These are phyloP conservation scores for Lophura nycthemera DNA, from an alignment of 2,113 vertebrate genomes.

Conservation along the genomic window DNA sequence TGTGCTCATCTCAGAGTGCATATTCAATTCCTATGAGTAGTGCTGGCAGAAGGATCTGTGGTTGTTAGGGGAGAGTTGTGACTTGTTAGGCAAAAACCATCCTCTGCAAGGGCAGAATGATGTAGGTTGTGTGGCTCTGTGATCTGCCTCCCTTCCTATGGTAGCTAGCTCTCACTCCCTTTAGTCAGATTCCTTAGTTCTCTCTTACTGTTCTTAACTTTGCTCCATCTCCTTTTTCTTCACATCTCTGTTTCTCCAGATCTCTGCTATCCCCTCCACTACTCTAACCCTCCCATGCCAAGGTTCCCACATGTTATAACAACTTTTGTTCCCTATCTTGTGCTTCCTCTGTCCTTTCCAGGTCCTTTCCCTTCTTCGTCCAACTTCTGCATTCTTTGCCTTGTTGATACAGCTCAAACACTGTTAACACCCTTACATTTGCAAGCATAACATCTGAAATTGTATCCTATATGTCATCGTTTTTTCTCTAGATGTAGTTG, in stretches of 20 bases:
- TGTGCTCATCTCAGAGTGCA: neutral
- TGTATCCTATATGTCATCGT: neutral
- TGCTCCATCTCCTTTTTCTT: neutral
- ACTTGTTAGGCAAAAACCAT: neutral
- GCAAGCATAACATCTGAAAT: neutral
- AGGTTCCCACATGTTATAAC: neutral
- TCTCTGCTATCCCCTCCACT: neutral
- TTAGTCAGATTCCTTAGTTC: neutral
- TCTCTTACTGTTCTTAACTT: neutral
- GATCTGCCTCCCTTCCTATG: neutral
- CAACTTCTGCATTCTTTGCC: neutral
- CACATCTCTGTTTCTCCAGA: neutral
- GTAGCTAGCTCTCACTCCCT: neutral
- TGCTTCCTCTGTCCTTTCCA: neutral
- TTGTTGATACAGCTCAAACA: neutral
- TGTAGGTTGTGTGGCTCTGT: neutral
- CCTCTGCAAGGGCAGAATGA: neutral
- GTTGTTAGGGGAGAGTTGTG: neutral
- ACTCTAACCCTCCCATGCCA: neutral
- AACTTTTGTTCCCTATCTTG: neutral
- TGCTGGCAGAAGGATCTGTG: neutral
- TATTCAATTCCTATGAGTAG: neutral
- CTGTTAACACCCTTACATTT: neutral
- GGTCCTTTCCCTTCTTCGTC: neutral
- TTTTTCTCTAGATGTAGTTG: neutral